Evolutionary conservation across 1,140 invertebrate species (phyloP), one percentile per base, ranked within the genome.

Genomic region (Zaprionus capensis): DNA sequence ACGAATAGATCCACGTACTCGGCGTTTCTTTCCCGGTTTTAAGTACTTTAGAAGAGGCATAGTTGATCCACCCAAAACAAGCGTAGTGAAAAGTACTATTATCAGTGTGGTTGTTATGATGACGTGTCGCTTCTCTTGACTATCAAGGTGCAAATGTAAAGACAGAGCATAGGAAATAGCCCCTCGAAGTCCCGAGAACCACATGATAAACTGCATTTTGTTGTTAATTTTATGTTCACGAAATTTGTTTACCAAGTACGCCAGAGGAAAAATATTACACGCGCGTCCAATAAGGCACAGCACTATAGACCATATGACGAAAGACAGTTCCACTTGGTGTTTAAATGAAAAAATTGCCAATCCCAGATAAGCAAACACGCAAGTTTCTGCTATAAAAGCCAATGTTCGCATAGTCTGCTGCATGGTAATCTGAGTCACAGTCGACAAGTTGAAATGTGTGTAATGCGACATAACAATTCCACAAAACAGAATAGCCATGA

Each of bases 401-500:
- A 99, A 94, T 1, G 99, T 99, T 92, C 99, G 95, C 95, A 99
- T 98, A 2, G 98, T 99, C 93, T 99, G 98, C 93, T 99, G 98
- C 96, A 99, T 99, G 3, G 99, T 99, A 9, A 99, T 99, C 94
- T 99, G 99, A 14, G 99, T 99, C 5, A 99, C 97, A 20, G 99
- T 99, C 2, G 99, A 99, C 15, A 99, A 93, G 93, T 99, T 99
- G 84, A 98, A 98, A 94, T 99, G 99, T 17, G 99, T 99, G 90
- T 99, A 99, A 93, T 99, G 99, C 1, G 98, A 99, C 99, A 99
- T 99, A 0, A 99, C 98, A 91, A 99, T 98, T 3, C 99, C 99
- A 94, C 98, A 99, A 92, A 99, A 99, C 71, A 99, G 94, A 85
- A 99, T 99, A 15, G 99, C 98, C 99, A 99, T 99, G 49, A 99